A percentile compares a stretch with the other conserved stretches of the same genome.
These are phyloP conservation scores for Ochotona curzoniae DNA, from an alignment of 2,113 vertebrate species.

Conservation along the genomic window DNA sequence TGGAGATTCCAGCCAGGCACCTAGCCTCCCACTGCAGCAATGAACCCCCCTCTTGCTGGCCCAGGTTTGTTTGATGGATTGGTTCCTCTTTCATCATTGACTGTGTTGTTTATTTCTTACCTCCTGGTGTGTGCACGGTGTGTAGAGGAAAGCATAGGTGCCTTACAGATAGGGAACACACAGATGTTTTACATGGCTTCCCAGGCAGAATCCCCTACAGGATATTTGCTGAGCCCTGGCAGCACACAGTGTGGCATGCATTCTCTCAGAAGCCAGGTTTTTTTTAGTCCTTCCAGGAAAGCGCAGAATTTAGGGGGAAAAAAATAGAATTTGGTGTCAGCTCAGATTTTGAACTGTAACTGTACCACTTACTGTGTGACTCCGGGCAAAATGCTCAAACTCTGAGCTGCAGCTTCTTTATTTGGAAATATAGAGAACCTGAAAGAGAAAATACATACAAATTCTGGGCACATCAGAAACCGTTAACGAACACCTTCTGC, in stretches of 20 bases:
- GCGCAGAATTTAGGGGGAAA: not conserved
- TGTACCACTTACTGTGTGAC: not conserved
- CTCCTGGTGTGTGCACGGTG: not conserved
- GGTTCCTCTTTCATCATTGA: not conserved
- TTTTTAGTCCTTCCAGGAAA: not conserved
- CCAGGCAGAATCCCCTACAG: not conserved
- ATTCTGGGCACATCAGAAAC: too few relatives aligned
- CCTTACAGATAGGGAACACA: not conserved
- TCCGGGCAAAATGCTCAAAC: not conserved
- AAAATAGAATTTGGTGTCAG: not conserved
- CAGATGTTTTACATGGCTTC: not conserved
- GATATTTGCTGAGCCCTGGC: not conserved
- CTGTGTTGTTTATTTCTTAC: not conserved
- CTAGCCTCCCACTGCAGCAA: not conserved
- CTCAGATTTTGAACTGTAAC: slow-evolving; percentile 3
- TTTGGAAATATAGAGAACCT: not conserved
- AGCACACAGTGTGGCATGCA: fast-evolving
- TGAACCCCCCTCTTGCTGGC: not conserved
- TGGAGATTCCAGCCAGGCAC: not conserved
- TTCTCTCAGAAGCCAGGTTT: not conserved
- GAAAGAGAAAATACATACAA: too few relatives aligned
- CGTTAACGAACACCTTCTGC: not conserved
- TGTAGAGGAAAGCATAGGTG: not conserved
- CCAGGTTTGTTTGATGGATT: not conserved
- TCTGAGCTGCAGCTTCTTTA: slow-evolving; percentile 23